A percentile compares a stretch with the other conserved stretches of the same genome.
These are phyloP conservation scores for Musca vetustissima DNA, from an alignment of 1,140 invertebrate genomes.

Conservation along the genomic window DNA sequence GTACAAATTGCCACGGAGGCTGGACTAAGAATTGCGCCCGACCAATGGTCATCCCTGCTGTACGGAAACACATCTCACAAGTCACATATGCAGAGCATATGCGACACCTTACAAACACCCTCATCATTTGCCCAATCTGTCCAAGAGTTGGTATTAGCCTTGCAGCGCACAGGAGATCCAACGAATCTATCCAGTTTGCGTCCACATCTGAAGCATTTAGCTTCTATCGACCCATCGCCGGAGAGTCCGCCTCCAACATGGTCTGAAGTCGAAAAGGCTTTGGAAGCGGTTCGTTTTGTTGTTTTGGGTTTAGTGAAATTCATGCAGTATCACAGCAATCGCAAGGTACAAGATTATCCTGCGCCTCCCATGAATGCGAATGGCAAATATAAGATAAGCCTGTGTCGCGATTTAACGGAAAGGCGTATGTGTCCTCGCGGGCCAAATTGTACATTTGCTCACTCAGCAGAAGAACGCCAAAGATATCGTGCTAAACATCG, in stretches of 20 bases:
- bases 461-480: constrained; percentile 88
- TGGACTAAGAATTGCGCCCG: constrained; percentile 93
- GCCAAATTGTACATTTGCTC: constrained; percentile 87
- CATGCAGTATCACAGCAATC: constrained; percentile 75
- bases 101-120: constrained; percentile 90
- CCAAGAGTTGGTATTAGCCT: constrained; percentile 87
- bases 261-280: constrained; percentile 72
- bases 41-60: constrained; percentile 95
- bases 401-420: constrained; percentile 82
- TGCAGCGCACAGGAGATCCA: constrained; percentile 89
- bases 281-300: constrained; percentile 79
- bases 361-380: constrained; percentile 65
- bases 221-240: constrained; percentile 80
- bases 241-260: constrained; percentile 63
- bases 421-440: constrained; percentile 82
- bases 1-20: constrained; percentile 97
- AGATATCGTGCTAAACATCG: constrained; percentile 62
- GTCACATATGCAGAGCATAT: constrained; percentile 98
- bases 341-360: constrained; percentile 63
- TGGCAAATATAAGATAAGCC: constrained; percentile 86
- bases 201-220: constrained; percentile 80
- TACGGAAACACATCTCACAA: constrained; percentile 96
- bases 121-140: constrained; percentile 88
- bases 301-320: constrained; percentile 85
- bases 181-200: constrained; percentile 77